These are phyloP conservation scores for Drosophila asahinai DNA, from an alignment of 1,140 invertebrate genomes.

Conservation along the genomic window DNA sequence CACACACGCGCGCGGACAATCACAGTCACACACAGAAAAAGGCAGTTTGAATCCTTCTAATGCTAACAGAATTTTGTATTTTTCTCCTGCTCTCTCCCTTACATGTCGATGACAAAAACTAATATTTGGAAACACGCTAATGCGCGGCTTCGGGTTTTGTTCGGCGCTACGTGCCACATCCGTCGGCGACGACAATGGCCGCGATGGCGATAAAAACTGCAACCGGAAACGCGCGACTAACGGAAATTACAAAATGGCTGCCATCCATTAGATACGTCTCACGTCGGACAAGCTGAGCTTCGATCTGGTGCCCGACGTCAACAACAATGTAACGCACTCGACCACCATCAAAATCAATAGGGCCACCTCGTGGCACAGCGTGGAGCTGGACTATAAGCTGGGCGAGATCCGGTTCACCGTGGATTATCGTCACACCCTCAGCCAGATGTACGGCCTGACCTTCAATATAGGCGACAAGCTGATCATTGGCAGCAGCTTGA, in stretches of 20 bases:
- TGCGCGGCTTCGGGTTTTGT: constrained; percentile 43
- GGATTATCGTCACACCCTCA: constrained; percentile 90
- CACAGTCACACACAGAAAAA: constrained; percentile 27
- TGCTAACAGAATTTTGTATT: constrained; percentile 71
- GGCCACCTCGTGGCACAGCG: constrained; percentile 91
- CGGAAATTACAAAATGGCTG: constrained; percentile 79
- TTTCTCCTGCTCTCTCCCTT: constrained; percentile 24
- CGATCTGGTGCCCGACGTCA: constrained; percentile 90
- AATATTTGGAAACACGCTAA: constrained; percentile 77
- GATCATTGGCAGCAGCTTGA: constrained; percentile 91
- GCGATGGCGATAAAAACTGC: constrained; percentile 16
- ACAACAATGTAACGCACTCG: constrained; percentile 90
- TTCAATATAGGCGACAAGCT: constrained; percentile 88
- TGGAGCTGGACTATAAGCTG: constrained; percentile 91
- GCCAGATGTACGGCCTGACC: constrained; percentile 88
- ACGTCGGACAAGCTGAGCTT: constrained; percentile 94
- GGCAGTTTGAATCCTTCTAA: constrained; percentile 40
- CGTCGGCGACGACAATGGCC: constrained; percentile 54
- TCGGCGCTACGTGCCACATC: constrained; percentile 68
- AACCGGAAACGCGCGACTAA: constrained; percentile 78
- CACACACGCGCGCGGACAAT: neutral
- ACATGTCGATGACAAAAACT: constrained; percentile 71
- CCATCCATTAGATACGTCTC: constrained; percentile 87
- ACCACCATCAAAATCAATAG: constrained; percentile 92
- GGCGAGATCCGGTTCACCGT: constrained; percentile 91